Evolutionary conservation across 2,888 invertebrate genomes (phyloP).

Genomic region (Helleia helle): DNA sequence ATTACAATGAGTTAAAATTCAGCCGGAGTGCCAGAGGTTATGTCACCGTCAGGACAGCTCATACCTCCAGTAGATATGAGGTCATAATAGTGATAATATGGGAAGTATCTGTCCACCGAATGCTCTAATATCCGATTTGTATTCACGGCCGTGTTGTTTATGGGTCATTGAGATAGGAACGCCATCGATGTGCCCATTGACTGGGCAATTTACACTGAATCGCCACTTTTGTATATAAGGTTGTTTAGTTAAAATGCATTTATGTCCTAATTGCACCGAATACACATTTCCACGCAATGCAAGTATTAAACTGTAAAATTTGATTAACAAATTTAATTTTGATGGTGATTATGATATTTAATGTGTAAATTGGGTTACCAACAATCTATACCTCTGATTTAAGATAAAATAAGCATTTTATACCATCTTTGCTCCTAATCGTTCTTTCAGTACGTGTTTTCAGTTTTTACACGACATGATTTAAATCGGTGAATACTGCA

Average conservation of each 20-base stretch:
- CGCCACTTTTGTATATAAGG: constrained; percentile 48
- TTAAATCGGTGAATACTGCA: too few relatives aligned
- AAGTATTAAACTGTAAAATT: constrained; percentile 5
- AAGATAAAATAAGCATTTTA: too few relatives aligned
- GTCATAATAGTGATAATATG: constrained; percentile 40
- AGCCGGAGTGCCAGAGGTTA: constrained; percentile 24
- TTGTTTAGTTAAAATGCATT: constrained; percentile 28
- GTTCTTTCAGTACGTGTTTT: too few relatives aligned
- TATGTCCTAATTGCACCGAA: constrained; percentile 40
- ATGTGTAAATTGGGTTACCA: too few relatives aligned
- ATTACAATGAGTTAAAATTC: constrained; percentile 23
- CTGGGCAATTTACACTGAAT: constrained; percentile 55
- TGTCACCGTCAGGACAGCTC: constrained; percentile 36
- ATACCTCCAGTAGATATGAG: too few relatives aligned
- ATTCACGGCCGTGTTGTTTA: constrained; percentile 67
- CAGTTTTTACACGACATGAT: too few relatives aligned
- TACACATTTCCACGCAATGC: constrained; percentile 11
- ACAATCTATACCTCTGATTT: too few relatives aligned
- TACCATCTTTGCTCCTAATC: too few relatives aligned
- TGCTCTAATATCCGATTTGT: constrained; percentile 68
- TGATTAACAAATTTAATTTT: constrained; percentile 4
- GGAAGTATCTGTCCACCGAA: constrained; percentile 35
- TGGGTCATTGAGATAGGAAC: constrained; percentile 62
- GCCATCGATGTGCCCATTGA: constrained; percentile 39
- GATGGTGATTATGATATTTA: constrained; percentile 3